Percentiles rank a stretch among this genome's conserved stretches.
phyloP scores from a whole-genome alignment of 2,888 invertebrate species.

The Rhodophaea formosa region DNA sequence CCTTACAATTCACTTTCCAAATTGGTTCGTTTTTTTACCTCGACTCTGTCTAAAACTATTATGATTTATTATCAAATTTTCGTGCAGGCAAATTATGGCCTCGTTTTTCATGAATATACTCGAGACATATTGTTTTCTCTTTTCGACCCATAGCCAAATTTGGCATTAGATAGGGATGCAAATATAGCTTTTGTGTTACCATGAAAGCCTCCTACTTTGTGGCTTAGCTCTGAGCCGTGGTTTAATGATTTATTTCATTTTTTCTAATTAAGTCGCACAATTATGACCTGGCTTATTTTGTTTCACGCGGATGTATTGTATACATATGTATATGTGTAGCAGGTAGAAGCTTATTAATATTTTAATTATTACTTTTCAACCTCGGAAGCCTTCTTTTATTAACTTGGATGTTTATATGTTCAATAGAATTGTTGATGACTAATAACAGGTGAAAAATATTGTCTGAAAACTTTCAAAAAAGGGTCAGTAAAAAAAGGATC shows the following conservation, averaged over 20 bases:
- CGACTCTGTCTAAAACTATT: constrained; percentile 78
- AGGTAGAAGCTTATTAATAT: constrained; percentile 54
- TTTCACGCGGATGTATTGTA: constrained; percentile 45
- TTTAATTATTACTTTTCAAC: constrained; percentile 54
- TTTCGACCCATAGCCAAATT: constrained; percentile 43
- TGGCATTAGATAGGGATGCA: constrained; percentile 55
- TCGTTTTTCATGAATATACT: constrained; percentile 61
- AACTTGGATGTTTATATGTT: too few relatives aligned
- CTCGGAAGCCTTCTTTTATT: too few relatives aligned
- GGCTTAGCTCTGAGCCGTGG: constrained; percentile 52
- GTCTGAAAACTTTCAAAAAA: too few relatives aligned
- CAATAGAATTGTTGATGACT: too few relatives aligned
- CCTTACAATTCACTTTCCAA: constrained; percentile 81
- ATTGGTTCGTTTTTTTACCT: constrained; percentile 79
- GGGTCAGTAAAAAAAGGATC: too few relatives aligned
- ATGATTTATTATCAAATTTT: constrained; percentile 81
- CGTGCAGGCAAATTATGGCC: constrained; percentile 78
- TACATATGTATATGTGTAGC: constrained; percentile 51
- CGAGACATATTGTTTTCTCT: constrained; percentile 48
- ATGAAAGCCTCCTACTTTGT: constrained; percentile 62
- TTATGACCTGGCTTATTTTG: constrained; percentile 75
- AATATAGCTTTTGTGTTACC: constrained; percentile 60
- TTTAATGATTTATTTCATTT: constrained; percentile 68
- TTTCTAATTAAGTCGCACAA: constrained; percentile 73
- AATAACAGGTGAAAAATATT: too few relatives aligned